Base-by-base conservation (phyloP, 1,140 invertebrate genomes). In the Caenorhabditis briggsae region DNA sequence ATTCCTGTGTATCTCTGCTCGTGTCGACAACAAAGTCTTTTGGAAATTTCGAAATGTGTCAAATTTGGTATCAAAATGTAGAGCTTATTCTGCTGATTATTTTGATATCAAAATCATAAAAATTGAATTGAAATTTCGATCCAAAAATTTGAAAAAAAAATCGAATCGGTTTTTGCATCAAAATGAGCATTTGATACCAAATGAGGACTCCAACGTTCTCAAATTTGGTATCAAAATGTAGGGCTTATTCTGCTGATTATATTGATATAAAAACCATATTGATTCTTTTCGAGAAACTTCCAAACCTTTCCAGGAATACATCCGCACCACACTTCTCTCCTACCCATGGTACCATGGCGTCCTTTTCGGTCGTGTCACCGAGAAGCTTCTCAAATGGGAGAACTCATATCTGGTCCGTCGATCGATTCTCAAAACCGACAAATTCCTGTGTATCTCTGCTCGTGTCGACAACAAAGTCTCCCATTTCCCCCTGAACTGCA, bases 301-400 rank as follows among this genome's bases (percentile, higher is more conserved):
- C n/a, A n/a, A n/a, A n/a, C n/a, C n/a, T 6, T 78, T 78, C 33
- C 70, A 78, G 70, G 70, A 78, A 78, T 78, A 78, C 70, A 23
- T 78, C 41, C 33, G 23, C 7, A 50, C 7, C 1, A 23, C 18
- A 0, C 70, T 78, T 23, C n/a, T 50, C 7, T 6, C 43, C 12
- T 14, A 50, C 14, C 1, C 18, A 2, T 78, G 70, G 70, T 78
- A 78, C 53, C 70, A 78, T n/a, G 70, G 70, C 6, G 33, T 78
- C 9, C 48, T 78, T 46, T 78, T 78, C 20, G 70, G 70, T 5
- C 6, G 23, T 7, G 20, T 23, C 2, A 8, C 46, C 18, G 70
- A 78, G n/a, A 78, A 78, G 11, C 70, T 78, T 20, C n/a, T 78
- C 0, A 53, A 9, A 53, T 78, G 70, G 70, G 70, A 78, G 11